phyloP scores from a whole-genome alignment of 2,113 vertebrate genomes.

The Tor tambroides region DNA sequence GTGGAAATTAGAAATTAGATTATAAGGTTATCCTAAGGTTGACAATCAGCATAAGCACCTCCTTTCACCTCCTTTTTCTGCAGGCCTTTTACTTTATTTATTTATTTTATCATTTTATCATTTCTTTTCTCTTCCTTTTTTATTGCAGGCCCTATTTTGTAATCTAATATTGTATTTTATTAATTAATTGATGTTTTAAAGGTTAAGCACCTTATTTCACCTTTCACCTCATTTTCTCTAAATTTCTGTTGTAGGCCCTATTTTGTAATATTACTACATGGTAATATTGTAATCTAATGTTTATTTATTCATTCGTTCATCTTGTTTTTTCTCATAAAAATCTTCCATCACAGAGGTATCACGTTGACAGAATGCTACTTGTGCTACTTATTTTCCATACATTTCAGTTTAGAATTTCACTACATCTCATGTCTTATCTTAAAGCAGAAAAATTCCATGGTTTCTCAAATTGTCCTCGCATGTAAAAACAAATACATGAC shows the following conservation, averaged over 20 bases:
- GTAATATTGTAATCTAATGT: background rate
- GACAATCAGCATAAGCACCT: background rate
- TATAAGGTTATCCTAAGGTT: background rate
- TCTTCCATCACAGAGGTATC: background rate
- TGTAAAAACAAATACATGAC: background rate
- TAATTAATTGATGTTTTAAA: background rate
- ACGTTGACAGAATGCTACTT: background rate
- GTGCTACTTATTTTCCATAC: background rate
- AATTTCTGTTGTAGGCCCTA: background rate
- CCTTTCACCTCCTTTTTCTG: background rate
- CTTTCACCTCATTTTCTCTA: background rate
- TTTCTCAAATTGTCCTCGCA: background rate
- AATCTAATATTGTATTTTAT: background rate
- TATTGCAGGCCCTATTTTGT: background rate
- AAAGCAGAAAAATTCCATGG: background rate
- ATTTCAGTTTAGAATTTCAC: background rate
- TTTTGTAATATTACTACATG: background rate
- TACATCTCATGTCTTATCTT: background rate
- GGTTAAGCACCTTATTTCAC: background rate
- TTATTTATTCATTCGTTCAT: background rate
- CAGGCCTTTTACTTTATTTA: no score
- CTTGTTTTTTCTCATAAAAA: background rate
- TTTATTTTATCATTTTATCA: no score
- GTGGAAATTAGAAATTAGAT: background rate
- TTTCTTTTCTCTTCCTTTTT: no score